Evolutionary conservation across 2,113 vertebrate genomes (phyloP).

Genomic region (Rhynchopsitta pachyrhyncha): DNA sequence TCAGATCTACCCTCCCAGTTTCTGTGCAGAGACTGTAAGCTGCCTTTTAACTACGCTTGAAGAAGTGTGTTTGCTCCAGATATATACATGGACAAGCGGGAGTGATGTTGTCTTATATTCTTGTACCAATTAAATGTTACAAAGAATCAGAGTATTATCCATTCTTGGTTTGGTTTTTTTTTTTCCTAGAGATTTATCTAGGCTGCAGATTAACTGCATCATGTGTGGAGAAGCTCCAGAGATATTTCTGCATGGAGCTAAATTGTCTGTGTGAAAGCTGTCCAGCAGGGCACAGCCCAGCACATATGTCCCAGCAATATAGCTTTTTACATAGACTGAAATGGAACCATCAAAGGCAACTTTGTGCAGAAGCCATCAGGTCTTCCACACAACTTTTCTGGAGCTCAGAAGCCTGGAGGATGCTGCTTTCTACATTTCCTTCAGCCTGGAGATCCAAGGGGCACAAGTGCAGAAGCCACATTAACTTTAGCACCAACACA

Average conservation of each 20-base stretch:
- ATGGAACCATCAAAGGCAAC: background rate
- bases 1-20: background rate
- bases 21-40: background rate
- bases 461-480: background rate
- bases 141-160: background rate
- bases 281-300: fast-evolving
- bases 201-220: background rate
- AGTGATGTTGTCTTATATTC: background rate
- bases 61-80: background rate
- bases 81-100: background rate
- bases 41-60: background rate
- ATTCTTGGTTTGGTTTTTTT: background rate
- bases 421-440: background rate
- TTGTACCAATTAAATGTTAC: background rate
- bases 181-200: background rate
- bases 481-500: background rate
- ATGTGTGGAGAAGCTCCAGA: background rate
- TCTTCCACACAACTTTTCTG: background rate
- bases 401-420: background rate
- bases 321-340: background rate
- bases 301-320: background rate
- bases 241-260: background rate
- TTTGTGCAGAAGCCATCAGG: background rate
- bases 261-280: background rate
- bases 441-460: background rate